Evolutionary conservation across 2,888 invertebrate species (phyloP).

Genomic region (Monopis laevigella): DNA sequence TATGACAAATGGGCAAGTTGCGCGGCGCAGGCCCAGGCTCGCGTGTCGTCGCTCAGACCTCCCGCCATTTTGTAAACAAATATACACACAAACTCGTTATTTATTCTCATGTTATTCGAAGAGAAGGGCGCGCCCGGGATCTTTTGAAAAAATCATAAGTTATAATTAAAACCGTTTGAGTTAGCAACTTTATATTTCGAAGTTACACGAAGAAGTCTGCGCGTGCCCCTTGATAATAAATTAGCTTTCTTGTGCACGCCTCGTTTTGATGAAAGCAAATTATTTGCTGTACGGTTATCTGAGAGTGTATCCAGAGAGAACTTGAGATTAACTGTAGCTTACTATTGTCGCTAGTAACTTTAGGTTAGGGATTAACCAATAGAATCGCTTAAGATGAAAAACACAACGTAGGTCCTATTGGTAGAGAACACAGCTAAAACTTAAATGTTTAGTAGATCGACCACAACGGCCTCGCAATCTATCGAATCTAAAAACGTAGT

Average conservation of each 20-base stretch:
- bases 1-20: conserved; percentile 63
- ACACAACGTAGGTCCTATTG: no score
- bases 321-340: no score
- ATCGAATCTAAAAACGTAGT: no score
- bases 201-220: neutral
- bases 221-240: conserved; percentile 5
- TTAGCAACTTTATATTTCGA: conserved; percentile 13
- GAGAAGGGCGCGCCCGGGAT: conserved; percentile 62
- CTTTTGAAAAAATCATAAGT: conserved; percentile 60
- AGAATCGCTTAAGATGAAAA: no score
- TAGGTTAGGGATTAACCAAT: no score
- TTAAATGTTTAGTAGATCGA: no score
- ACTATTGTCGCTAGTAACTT: no score
- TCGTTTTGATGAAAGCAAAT: neutral
- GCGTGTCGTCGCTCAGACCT: conserved; percentile 66
- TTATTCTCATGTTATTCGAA: conserved; percentile 59
- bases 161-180: conserved; percentile 61
- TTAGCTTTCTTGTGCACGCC: neutral
- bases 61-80: conserved; percentile 69
- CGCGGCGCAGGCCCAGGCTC: conserved; percentile 33
- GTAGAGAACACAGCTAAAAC: no score
- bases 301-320: no score
- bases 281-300: no score
- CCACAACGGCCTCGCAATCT: no score
- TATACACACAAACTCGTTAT: conserved; percentile 63